These are phyloP conservation scores for Nibea albiflora DNA, from an alignment of 2,113 vertebrate species.

Conservation along the genomic window DNA sequence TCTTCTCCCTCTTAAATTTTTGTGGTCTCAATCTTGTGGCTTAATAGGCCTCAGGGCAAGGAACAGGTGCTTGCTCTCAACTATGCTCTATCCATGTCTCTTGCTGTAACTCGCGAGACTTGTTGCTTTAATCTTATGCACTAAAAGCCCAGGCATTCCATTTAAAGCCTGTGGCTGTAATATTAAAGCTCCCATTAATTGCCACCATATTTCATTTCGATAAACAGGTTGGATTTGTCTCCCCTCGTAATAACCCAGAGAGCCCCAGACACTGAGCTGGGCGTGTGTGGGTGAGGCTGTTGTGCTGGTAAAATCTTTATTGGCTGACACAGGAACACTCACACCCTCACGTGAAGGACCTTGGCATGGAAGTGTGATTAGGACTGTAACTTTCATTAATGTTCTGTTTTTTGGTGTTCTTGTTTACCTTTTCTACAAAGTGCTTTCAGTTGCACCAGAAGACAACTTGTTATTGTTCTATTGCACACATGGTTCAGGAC, in stretches of 20 bases:
- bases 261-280: background rate
- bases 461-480: too few relatives aligned
- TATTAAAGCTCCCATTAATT: conserved; percentile 19
- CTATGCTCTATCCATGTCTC: background rate
- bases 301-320: conserved; percentile 36
- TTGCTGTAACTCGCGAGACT: conserved; percentile 5
- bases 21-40: background rate
- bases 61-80: conserved; percentile 30
- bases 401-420: background rate
- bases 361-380: conserved; percentile 34
- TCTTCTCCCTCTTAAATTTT: background rate
- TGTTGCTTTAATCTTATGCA: conserved; percentile 28
- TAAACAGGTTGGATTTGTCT: conserved; percentile 12
- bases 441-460: background rate
- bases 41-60: background rate
- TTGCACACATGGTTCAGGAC: too few relatives aligned
- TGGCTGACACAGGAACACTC: conserved; percentile 7
- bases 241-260: background rate
- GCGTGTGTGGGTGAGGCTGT: conserved; percentile 23
- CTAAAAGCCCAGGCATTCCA: background rate
- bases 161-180: background rate
- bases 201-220: conserved; percentile 9
- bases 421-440: conserved; percentile 35
- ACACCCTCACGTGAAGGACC: conserved; percentile 24
- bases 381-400: conserved; percentile 39